These are phyloP conservation scores for Malacoctenus gilli DNA, from an alignment of 2,797 vertebrate genomes.

Conservation along the genomic window DNA sequence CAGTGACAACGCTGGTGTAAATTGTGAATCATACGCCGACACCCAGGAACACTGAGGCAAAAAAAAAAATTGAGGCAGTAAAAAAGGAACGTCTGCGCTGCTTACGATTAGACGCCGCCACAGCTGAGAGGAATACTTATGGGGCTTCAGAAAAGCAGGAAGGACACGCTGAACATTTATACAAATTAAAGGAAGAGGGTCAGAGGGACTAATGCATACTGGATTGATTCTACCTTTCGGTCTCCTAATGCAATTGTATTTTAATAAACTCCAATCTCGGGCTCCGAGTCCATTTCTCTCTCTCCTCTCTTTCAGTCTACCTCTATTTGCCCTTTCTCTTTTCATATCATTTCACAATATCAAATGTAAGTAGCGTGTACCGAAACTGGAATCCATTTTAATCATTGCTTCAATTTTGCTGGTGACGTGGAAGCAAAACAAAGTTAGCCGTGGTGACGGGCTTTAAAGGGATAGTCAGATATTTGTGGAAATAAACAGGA, in stretches of 20 bases:
- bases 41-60: constrained; percentile 12
- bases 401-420: constrained; percentile 8
- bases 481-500: neutral
- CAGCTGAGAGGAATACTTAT: constrained; percentile 33
- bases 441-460: neutral
- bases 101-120: constrained; percentile 23
- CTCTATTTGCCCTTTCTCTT: neutral
- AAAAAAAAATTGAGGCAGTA: constrained; percentile 5
- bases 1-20: constrained; percentile 41
- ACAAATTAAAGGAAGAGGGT: constrained; percentile 50
- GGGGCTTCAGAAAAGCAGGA: constrained; percentile 40
- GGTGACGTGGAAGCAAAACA: constrained; percentile 9
- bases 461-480: constrained; percentile 5
- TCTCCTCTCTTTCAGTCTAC: neutral
- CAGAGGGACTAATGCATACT: constrained; percentile 47
- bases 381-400: constrained; percentile 19
- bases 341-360: constrained; percentile 13
- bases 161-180: constrained; percentile 48
- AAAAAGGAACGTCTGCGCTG: constrained; percentile 11
- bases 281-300: constrained; percentile 21
- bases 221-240: constrained; percentile 57
- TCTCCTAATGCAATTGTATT: constrained; percentile 59
- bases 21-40: constrained; percentile 45
- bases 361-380: constrained; percentile 18
- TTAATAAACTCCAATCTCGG: constrained; percentile 60